A percentile compares a stretch with the other conserved stretches of the same genome.
Conservation (phyloP, 2,113 vertebrate genomes). For the Oreochromis niloticus region DNA sequence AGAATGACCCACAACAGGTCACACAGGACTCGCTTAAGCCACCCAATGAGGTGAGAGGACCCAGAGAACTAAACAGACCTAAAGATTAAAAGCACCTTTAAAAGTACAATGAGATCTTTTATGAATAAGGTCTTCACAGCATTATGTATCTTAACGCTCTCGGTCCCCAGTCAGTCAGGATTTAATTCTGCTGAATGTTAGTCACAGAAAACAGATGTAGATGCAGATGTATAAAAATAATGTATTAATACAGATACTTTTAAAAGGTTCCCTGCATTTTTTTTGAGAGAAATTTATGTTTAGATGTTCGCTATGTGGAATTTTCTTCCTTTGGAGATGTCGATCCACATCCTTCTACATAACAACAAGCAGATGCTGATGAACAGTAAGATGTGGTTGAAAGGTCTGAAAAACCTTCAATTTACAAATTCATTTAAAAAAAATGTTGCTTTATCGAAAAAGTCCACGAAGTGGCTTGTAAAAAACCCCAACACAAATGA, state of each 20-base stretch:
- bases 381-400: neutral
- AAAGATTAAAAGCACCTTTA: neutral
- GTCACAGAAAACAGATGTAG: neutral
- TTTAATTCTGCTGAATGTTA: neutral
- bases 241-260: neutral
- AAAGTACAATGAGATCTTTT: neutral
- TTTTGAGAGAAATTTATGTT: neutral
- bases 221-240: neutral
- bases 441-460: neutral
- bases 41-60: constrained; percentile 57
- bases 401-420: neutral
- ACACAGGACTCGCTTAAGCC: constrained; percentile 33
- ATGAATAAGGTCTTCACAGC: neutral
- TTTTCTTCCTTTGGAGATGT: neutral
- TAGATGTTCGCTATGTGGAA: neutral
- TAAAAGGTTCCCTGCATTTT: accelerated
- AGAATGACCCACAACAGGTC: constrained; percentile 18
- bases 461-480: neutral
- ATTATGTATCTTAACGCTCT: neutral
- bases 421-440: accelerated
- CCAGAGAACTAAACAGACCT: neutral
- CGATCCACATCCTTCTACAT: neutral
- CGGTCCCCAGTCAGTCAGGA: neutral
- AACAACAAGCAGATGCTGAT: neutral
- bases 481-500: accelerated